Percentiles rank a stretch among this genome's conserved stretches.
Evolutionary conservation across 2,113 vertebrate genomes (phyloP).

Genomic region (Neogobius melanostomus): DNA sequence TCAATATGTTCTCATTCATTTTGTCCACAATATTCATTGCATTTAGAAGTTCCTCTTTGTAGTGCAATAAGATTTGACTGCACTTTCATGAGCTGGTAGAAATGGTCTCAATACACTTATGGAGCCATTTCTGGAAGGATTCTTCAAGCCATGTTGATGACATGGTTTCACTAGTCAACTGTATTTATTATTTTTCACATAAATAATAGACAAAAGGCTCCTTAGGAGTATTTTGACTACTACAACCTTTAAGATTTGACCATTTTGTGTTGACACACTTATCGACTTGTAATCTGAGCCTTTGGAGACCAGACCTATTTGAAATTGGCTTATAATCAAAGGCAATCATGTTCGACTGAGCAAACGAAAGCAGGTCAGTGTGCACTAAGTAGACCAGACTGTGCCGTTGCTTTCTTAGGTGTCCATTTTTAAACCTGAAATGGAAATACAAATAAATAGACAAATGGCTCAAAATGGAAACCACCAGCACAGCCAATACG

Average conservation of each 20-base stretch:
- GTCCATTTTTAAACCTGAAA: not conserved
- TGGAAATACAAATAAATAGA: conserved; percentile 33
- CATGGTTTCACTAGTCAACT: conserved; percentile 7
- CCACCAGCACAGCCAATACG: not conserved
- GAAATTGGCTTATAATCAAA: not conserved
- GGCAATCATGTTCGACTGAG: not conserved
- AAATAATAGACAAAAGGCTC: not conserved
- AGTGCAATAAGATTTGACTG: conserved; percentile 15
- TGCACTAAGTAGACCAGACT: not conserved
- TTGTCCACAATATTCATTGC: conserved; percentile 3
- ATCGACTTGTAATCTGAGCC: too few species aligned
- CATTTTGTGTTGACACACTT: not conserved
- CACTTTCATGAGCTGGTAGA: conserved; percentile 16
- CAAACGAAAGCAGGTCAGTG: too few species aligned
- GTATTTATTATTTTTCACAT: not conserved
- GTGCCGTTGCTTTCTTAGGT: not conserved
- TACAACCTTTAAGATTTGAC: not conserved
- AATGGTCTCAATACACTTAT: not conserved
- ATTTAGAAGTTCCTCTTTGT: conserved; percentile 13
- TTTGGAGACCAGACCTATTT: not conserved
- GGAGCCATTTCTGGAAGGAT: not conserved
- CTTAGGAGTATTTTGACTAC: not conserved
- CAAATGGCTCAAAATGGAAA: conserved; percentile 43
- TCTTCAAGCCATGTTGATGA: conserved; percentile 5
- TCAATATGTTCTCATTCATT: conserved; percentile 33